Base-by-base conservation (phyloP, 2,888 invertebrate species). In the Cosmia trapezina region DNA sequence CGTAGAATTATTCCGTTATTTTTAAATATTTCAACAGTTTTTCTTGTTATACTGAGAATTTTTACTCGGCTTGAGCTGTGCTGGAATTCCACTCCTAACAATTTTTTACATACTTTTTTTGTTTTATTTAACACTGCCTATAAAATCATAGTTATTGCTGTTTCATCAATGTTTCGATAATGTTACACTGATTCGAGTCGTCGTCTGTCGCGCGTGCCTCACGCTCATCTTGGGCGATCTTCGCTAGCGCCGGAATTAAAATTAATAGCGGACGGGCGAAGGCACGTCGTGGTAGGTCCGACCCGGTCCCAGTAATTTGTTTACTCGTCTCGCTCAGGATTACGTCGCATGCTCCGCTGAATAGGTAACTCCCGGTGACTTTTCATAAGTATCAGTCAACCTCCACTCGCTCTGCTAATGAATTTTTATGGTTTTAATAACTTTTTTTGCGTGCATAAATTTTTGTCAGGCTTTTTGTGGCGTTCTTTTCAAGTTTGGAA, bases 271-370 rank as follows among this genome's bases (percentile, higher is more conserved):
- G 91, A 90, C 92, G 91, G 93, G 87, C 86, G 88, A 88, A 91
- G 91, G 91, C 92, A 91, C 90, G 89, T 89, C 91, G 89, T 89
- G 90, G 86, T 89, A 90, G 91, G 89, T 89, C 90, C 89, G 89
- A 90, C 90, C 90, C 92, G 89, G 90, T 86, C 87, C 90, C 88
- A 89, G 95, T 95, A 95, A 96, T 95, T 96, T 96, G 96, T 96
- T 96, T 96, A 95, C 95, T 94, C 93, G 93, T 91, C 94, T 92
- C 93, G 91, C 92, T 91, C 91, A 87, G 95, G 95, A 96, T 96
- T 95, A 96, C 93, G 93, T 91, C 91, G 95, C 92, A 92, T 91
- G 95, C 95, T 94, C 91, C 91, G 91, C 89, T 94, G 94, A 95
- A 95, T 95, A 92, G 93, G 93, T 93, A 95, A 95, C 93, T 91